These are phyloP conservation scores for Cyrtodaria siliqua DNA, from an alignment of 2,888 invertebrate genomes.

Conservation along the genomic window DNA sequence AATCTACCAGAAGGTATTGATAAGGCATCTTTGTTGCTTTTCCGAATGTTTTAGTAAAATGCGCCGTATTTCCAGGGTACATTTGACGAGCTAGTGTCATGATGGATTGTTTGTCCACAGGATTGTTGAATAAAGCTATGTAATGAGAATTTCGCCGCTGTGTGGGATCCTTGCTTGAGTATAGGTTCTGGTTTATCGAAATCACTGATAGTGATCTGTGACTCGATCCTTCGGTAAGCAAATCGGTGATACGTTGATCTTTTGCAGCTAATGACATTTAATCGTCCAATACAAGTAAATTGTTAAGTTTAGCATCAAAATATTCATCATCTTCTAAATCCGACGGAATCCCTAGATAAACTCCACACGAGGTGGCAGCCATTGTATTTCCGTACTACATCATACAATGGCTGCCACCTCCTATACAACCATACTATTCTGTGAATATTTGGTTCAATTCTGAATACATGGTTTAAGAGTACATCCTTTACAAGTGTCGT, in stretches of 20 bases:
- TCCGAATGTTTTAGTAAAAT: conserved; percentile 15
- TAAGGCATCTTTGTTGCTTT: conserved; percentile 30
- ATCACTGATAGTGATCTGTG: conserved; percentile 45
- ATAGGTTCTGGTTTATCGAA: conserved; percentile 50
- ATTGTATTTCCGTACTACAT: conserved; percentile 9
- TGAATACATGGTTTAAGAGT: conserved; percentile 16
- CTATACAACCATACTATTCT: conserved; percentile 53
- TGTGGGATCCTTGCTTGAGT: conserved; percentile 51
- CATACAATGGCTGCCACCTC: conserved; percentile 46
- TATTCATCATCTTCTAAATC: conserved; percentile 38
- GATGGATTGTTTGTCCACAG: conserved; percentile 41
- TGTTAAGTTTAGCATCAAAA: conserved; percentile 37
- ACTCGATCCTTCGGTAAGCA: conserved; percentile 40
- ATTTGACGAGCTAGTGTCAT: conserved; percentile 57
- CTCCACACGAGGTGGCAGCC: conserved; percentile 33
- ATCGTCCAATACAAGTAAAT: conserved; percentile 43
- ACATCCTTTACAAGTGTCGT: conserved; percentile 16
- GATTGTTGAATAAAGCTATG: conserved; percentile 53
- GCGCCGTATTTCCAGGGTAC: conserved; percentile 42
- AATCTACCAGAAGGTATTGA: conserved; percentile 17
- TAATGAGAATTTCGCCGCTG: conserved; percentile 60
- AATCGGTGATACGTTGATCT: too few species aligned
- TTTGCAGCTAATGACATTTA: conserved; percentile 13
- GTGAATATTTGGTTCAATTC: conserved; percentile 36
- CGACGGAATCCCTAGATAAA: conserved; percentile 33